Evolutionary conservation across 1,140 invertebrate species (phyloP).

Genomic region (Medauroidea extradentata): DNA sequence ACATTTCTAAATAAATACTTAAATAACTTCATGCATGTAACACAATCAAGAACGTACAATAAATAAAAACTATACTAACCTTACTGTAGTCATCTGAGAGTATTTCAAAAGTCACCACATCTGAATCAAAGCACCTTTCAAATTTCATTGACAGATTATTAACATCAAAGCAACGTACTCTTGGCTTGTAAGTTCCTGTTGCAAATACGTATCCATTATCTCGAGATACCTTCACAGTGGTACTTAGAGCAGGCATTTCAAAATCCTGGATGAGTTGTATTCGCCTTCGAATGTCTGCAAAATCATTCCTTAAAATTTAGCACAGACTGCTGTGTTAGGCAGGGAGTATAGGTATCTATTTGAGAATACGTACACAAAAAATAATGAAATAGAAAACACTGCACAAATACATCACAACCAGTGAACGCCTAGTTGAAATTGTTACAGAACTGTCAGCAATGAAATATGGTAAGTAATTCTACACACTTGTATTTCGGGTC

Average conservation of each 20-base stretch:
- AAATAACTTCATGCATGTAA: too few species aligned
- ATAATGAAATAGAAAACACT: too few species aligned
- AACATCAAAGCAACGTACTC: constrained; percentile 94
- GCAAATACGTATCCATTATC: constrained; percentile 92
- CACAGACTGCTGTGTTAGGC: too few species aligned
- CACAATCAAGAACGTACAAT: not conserved
- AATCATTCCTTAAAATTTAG: constrained; percentile 9
- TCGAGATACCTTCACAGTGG: constrained; percentile 75
- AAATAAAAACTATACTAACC: constrained; percentile 46
- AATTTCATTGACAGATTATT: constrained; percentile 96
- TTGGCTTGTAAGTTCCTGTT: constrained; percentile 95
- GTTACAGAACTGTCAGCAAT: too few species aligned
- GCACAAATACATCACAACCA: too few species aligned
- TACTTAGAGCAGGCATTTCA: constrained; percentile 95
- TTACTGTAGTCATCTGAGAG: constrained; percentile 88
- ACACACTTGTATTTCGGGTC: too few species aligned
- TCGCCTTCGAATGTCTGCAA: constrained; percentile 70
- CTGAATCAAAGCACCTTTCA: constrained; percentile 96
- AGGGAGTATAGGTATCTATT: too few species aligned
- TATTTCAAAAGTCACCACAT: constrained; percentile 83
- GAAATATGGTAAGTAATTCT: too few species aligned
- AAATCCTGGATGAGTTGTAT: constrained; percentile 99
- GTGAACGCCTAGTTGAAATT: too few species aligned
- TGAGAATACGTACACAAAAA: too few species aligned
- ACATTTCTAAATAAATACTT: too few species aligned